Evolutionary conservation across 2,113 vertebrate genomes (phyloP).

Genomic region (Labeo catla): DNA sequence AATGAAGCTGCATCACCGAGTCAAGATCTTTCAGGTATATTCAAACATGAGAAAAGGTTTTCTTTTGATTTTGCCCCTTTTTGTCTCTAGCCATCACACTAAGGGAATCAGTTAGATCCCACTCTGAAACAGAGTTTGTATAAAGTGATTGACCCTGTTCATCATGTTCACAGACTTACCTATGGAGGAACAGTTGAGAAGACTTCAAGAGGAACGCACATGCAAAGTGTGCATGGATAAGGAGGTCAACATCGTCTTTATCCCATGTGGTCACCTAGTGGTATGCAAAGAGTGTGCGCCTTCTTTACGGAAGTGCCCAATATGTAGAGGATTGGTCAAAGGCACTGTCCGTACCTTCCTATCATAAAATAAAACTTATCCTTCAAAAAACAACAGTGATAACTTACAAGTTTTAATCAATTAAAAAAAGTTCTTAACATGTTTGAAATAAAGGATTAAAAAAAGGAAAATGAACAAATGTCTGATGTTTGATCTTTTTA

Average conservation of each 20-base stretch:
- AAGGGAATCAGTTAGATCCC: slow-evolving; percentile 59
- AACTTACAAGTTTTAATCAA: too few species aligned
- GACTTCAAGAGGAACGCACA: slow-evolving; percentile 82
- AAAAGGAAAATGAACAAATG: background rate
- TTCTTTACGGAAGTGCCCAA: slow-evolving; percentile 83
- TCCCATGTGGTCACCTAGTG: slow-evolving; percentile 91
- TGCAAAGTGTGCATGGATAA: slow-evolving; percentile 95
- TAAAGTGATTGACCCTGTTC: background rate
- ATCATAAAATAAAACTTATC: slow-evolving; percentile 64
- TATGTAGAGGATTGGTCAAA: slow-evolving; percentile 85
- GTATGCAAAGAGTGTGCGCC: slow-evolving; percentile 86
- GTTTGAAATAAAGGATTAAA: background rate
- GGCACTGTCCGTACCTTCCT: slow-evolving; percentile 84
- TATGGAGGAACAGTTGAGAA: slow-evolving; percentile 84
- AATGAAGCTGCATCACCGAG: slow-evolving; percentile 89
- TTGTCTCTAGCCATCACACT: slow-evolving; percentile 47
- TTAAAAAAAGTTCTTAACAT: background rate
- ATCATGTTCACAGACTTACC: slow-evolving; percentile 69
- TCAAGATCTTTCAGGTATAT: slow-evolving; percentile 93
- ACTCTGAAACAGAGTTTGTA: slow-evolving; percentile 33
- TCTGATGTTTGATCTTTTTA: background rate
- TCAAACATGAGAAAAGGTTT: slow-evolving; percentile 50
- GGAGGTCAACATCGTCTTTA: slow-evolving; percentile 85
- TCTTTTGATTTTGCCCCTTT: slow-evolving; percentile 37
- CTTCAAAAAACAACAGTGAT: too few species aligned